Percentiles rank a stretch among this genome's conserved stretches.
These are phyloP conservation scores for Scophthalmus maximus DNA, from an alignment of 2,113 vertebrate genomes.

Conservation along the genomic window DNA sequence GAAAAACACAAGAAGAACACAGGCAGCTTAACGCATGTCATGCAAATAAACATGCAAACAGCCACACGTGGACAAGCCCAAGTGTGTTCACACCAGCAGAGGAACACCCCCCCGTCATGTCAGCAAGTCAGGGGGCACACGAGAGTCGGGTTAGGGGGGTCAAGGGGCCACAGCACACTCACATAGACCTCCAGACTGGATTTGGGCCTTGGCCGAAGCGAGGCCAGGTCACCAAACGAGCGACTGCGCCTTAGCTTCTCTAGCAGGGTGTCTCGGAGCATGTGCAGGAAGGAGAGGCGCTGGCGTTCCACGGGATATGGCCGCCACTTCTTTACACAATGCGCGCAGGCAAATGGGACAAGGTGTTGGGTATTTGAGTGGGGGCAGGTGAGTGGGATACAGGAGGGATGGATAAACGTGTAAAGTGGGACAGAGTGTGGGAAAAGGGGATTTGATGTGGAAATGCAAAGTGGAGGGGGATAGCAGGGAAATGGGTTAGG, in stretches of 20 bases:
- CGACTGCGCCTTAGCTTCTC: slow-evolving; percentile 94
- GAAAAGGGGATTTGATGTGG: slow-evolving; percentile 39
- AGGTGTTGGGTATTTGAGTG: slow-evolving; percentile 49
- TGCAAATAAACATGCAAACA: slow-evolving; percentile 53
- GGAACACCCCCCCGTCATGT: slow-evolving; percentile 7
- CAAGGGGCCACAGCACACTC: slow-evolving; percentile 83
- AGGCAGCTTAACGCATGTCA: slow-evolving; percentile 28
- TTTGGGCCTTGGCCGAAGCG: slow-evolving; percentile 90
- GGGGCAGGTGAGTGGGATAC: slow-evolving; percentile 38
- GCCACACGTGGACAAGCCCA: slow-evolving; percentile 19
- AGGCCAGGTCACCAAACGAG: slow-evolving; percentile 96
- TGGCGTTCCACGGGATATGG: slow-evolving; percentile 87
- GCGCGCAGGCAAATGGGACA: slow-evolving; percentile 45
- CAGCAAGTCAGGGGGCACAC: slow-evolving; percentile 39
- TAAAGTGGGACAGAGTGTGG: slow-evolving; percentile 46
- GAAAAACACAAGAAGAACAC: slow-evolving; percentile 3
- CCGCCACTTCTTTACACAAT: slow-evolving; percentile 89
- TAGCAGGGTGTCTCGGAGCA: slow-evolving; percentile 92
- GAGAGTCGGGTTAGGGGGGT: slow-evolving; percentile 40
- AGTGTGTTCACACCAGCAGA: slow-evolving; percentile 37
- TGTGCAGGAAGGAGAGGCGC: slow-evolving; percentile 90
- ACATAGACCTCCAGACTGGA: slow-evolving; percentile 94
- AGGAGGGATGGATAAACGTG: slow-evolving; percentile 37
- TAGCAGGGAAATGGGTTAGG: slow-evolving; percentile 71
- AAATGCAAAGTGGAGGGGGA: slow-evolving; percentile 47